These are phyloP conservation scores for Brachystomella parvula DNA, from an alignment of 1,140 invertebrate species.

Conservation along the genomic window DNA sequence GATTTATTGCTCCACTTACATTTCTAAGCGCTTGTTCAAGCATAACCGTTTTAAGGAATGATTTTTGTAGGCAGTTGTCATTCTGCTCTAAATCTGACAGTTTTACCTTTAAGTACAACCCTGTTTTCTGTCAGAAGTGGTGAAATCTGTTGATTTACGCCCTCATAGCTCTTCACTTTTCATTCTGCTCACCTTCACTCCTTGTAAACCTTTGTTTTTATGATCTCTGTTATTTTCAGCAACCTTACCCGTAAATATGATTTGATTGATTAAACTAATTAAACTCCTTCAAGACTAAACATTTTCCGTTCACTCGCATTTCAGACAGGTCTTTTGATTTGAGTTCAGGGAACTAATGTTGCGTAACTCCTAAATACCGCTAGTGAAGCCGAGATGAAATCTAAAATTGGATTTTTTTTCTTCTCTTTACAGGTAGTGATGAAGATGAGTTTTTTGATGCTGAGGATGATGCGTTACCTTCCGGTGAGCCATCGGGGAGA, in stretches of 20 bases:
- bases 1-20: constrained; percentile 3
- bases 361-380: too few species aligned
- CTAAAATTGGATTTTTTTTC: neutral
- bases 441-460: constrained; percentile 74
- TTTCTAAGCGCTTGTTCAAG: neutral
- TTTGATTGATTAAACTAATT: neutral
- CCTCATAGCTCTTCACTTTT: neutral
- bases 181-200: neutral
- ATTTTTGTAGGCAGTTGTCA: neutral
- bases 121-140: neutral
- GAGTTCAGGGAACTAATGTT: neutral
- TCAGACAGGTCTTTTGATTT: constrained; percentile 1
- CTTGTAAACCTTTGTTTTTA: neutral
- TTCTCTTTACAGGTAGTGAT: constrained; percentile 24
- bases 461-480: constrained; percentile 46
- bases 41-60: neutral
- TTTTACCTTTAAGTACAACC: neutral
- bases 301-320: neutral
- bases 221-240: too few species aligned
- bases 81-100: constrained; percentile 11
- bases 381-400: too few species aligned
- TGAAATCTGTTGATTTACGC: neutral
- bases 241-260: neutral
- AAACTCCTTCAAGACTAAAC: neutral
- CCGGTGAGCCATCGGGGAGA: constrained; percentile 50